Percentiles rank a stretch among this genome's conserved stretches.
Evolutionary conservation across 2,888 invertebrate species (phyloP).

Genomic region (Eurytoma californica): DNA sequence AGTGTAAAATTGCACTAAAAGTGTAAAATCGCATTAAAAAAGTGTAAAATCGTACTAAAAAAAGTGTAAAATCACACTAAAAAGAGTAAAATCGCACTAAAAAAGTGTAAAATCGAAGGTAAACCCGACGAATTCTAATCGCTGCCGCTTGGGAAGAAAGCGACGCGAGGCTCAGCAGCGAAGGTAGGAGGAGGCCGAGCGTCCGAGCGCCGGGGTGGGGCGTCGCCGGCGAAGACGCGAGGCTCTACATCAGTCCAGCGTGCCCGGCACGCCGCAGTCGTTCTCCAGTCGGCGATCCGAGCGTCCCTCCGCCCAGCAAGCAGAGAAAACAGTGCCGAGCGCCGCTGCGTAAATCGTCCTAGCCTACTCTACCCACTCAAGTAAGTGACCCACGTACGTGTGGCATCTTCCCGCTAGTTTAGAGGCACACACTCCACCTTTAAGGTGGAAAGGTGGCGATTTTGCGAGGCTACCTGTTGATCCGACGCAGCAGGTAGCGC

Average conservation of each 20-base stretch:
- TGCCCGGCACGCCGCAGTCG: slow-evolving; percentile 31
- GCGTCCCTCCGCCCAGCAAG: background rate
- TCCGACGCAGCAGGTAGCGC: too few relatives aligned
- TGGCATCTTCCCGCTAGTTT: too few relatives aligned
- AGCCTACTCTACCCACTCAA: too few relatives aligned
- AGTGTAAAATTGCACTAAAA: too few relatives aligned
- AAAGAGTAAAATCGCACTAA: too few relatives aligned
- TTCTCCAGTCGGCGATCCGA: slow-evolving; percentile 37
- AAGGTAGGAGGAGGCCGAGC: background rate
- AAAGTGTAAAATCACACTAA: too few relatives aligned
- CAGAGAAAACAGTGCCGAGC: background rate
- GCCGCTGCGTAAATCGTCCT: background rate
- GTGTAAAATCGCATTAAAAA: too few relatives aligned
- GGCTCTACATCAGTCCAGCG: slow-evolving; percentile 32
- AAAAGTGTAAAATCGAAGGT: background rate
- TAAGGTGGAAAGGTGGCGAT: too few relatives aligned
- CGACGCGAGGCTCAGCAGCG: background rate
- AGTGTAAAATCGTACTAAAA: too few relatives aligned
- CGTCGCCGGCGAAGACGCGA: slow-evolving; percentile 11
- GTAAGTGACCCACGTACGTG: background rate
- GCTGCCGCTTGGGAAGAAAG: background rate
- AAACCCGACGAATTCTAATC: background rate
- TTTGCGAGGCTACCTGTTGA: too few relatives aligned
- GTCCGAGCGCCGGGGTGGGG: background rate
- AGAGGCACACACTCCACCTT: too few relatives aligned